phyloP scores from a whole-genome alignment of 2,888 invertebrate genomes.

The Tipula unca region DNA sequence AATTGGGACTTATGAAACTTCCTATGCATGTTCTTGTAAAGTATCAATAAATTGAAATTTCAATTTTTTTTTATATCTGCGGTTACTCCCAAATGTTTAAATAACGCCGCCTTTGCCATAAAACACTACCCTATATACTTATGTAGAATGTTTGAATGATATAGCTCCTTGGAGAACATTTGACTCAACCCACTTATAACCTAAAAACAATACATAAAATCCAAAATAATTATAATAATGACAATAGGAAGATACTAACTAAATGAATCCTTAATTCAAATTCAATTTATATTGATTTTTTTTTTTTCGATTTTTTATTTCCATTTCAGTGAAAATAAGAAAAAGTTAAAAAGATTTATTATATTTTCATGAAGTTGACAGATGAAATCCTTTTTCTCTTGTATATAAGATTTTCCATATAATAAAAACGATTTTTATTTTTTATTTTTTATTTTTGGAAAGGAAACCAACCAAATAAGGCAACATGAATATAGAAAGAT shows the following conservation, averaged over 20 bases:
- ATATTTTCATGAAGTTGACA: constrained; percentile 14
- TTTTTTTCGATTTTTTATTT: not conserved
- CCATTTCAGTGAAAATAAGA: not conserved
- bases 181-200: not conserved
- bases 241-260: not conserved
- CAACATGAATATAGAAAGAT: not conserved
- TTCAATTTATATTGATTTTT: not conserved
- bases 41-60: too few relatives aligned
- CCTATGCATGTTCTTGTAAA: too few relatives aligned
- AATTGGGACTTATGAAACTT: too few relatives aligned
- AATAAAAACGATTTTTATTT: not conserved
- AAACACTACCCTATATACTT: not conserved
- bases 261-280: not conserved
- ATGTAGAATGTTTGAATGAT: not conserved
- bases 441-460: too few relatives aligned
- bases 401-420: not conserved
- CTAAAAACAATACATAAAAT: not conserved
- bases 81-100: not conserved
- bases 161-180: not conserved
- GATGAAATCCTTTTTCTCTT: not conserved
- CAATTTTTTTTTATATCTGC: too few relatives aligned
- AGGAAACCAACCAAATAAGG: not conserved
- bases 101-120: not conserved
- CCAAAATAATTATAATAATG: not conserved
- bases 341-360: constrained; percentile 9